Evolutionary conservation across 2,113 vertebrate species (phyloP), one percentile per base, ranked within the genome.

Genomic region (Thalassoma bifasciatum): DNA sequence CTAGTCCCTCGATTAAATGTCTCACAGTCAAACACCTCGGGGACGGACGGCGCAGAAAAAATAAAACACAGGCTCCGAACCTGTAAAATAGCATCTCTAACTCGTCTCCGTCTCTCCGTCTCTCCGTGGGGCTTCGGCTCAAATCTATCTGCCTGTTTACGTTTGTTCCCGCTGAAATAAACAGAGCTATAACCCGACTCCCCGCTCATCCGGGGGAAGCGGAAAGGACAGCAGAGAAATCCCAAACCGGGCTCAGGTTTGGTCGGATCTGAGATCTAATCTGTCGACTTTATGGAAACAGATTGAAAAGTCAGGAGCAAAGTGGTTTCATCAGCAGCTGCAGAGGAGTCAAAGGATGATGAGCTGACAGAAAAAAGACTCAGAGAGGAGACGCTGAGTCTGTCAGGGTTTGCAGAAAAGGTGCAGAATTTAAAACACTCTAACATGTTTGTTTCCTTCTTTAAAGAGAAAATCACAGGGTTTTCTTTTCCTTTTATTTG

Each of bases 1-100:
- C 96, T 97, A 97, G 96, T 98, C 96, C 96, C 95, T 96, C 97
- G 96, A 99, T 99, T 99, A 99, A 99, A 98, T 97, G 98, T 98
- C 98, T 99, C 96, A 95, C 96, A 97, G 96, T 96, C 96, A 96
- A 97, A 97, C 96, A 97, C 97, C 97, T 97, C 93, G 95, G 97
- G 97, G 96, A 97, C 93, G 94, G 90, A 95, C 94, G 93, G 94
- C 94, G 95, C 93, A 95, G 94, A 94, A 94, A 93, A 96, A 96
- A 96, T 94, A 95, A 96, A 96, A 96, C 94, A 92, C 94, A 94
- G 94, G 92, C 94, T 93, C 95, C 95, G 95, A 97, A 96, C 97
- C 97, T 96, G 96, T 96, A 97, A 98, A 99, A 98, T 97, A 96
- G 96, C 96, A 96, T 97, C 96, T 97, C 95, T 97, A 97, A 96